Base-by-base conservation (phyloP, 2,888 invertebrate species). In the Thecophora atra region DNA sequence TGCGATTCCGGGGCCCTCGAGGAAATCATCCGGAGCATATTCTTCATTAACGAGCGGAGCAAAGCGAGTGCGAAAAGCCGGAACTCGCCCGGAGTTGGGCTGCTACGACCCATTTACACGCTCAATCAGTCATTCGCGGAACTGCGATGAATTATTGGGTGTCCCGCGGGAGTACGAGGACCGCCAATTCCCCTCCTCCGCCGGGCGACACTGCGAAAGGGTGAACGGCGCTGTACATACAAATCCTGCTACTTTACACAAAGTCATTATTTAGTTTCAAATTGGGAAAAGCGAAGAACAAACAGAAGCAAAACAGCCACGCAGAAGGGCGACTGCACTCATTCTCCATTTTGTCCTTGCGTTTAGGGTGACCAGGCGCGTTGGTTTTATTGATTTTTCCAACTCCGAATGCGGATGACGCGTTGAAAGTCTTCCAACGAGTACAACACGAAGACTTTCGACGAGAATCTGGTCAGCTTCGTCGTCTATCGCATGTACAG, bases 301-400 rank as follows among this genome's bases (percentile, higher is more conserved):
- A 19, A 56, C n/a, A 24, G 30, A 26, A 60, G 42, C 7, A 42
- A 30, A 52, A 4, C 15, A 26, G 21, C 44, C 13, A 24, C 54
- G 24, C 6, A 52, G 24, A 19, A 30, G 62, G 19, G 42, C 37
- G 21, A 51, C 52, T 63, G 70, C 51, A 70, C 70, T 63, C 70
- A 70, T 70, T 70, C 70, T 70, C 70, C 70, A 70, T 70, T 70
- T 70, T 70, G 70, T 70, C 62, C 70, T 52, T 21, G 70, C 28
- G n/a, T 6, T n/a, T 37, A 37, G 24, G 30, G 70, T 70, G 15
- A 24, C 24, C 58, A 15, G 58, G 24, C 2, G 44, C 7, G 11
- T 13, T 6, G 11, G 4, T 0, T 7, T 54, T 56, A 56, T 42
- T 56, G 67, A 56, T 67, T 54, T 67, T 67, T 21, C n/a, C 47